Conservation (phyloP, 2,797 vertebrate genomes). For the Poeciliopsis turneri region DNA sequence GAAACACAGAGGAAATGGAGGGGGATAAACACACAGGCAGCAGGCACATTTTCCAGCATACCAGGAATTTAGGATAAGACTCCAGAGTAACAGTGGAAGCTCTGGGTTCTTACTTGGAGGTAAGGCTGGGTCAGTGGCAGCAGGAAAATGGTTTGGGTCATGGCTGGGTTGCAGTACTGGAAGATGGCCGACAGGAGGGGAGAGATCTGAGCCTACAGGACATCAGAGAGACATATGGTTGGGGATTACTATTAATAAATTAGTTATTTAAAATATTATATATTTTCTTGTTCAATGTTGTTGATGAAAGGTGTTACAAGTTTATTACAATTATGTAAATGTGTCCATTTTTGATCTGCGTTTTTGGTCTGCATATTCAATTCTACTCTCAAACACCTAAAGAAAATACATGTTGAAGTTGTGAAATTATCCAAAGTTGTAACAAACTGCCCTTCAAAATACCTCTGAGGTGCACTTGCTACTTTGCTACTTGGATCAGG, state of each 20-base stretch:
- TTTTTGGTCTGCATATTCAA: background rate
- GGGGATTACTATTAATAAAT: slow-evolving; percentile 13
- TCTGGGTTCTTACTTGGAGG: slow-evolving; percentile 95
- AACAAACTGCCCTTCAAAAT: background rate
- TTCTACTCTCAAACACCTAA: background rate
- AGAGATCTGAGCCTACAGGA: slow-evolving; percentile 87
- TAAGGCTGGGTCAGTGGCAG: slow-evolving; percentile 92
- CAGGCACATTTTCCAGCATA: slow-evolving; percentile 38
- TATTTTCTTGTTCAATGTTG: background rate
- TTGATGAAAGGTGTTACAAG: background rate
- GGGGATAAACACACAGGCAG: background rate
- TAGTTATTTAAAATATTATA: background rate
- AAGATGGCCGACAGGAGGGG: slow-evolving; percentile 89
- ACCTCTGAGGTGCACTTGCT: background rate
- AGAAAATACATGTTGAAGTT: background rate
- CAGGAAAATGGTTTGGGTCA: slow-evolving; percentile 95
- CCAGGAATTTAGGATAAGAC: slow-evolving; percentile 33
- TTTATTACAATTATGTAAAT: background rate
- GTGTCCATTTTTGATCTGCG: background rate
- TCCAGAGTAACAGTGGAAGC: slow-evolving; percentile 70
- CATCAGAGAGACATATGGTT: slow-evolving; percentile 69
- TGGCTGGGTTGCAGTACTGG: slow-evolving; percentile 89
- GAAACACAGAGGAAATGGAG: background rate
- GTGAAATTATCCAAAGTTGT: background rate
- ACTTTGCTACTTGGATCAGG: background rate